A percentile compares a stretch with the other conserved stretches of the same genome.
phyloP scores from a whole-genome alignment of 2,888 invertebrate species.

The Amblyjoppa fuscipennis region DNA sequence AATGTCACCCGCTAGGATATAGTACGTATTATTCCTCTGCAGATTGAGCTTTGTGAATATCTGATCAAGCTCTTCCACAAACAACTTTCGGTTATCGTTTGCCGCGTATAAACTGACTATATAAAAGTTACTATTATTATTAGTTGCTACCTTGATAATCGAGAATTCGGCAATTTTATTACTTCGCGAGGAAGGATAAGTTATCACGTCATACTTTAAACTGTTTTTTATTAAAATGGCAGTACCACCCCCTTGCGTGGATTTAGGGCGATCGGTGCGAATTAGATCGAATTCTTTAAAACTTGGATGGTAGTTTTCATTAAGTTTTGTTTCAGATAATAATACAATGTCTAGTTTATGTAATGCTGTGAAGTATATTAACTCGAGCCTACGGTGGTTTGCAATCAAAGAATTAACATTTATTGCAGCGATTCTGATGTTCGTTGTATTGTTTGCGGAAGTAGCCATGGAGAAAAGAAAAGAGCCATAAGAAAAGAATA shows the following conservation, averaged over 20 bases:
- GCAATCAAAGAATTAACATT: slow-evolving; percentile 61
- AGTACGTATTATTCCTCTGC: not conserved
- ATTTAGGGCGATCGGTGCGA: slow-evolving; percentile 8
- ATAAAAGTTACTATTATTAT: slow-evolving; percentile 9
- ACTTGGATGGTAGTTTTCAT: not conserved
- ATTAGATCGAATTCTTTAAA: slow-evolving; percentile 8
- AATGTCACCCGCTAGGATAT: slow-evolving; percentile 37
- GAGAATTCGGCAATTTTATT: slow-evolving; percentile 39
- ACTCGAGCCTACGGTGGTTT: slow-evolving; percentile 47
- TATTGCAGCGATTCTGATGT: not conserved
- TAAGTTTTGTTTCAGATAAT: slow-evolving; percentile 58
- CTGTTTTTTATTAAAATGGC: not conserved
- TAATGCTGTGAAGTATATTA: slow-evolving; percentile 32
- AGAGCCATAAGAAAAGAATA: too few species aligned
- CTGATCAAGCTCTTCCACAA: slow-evolving; percentile 22
- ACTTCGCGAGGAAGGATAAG: slow-evolving; percentile 4
- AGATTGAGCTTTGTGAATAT: slow-evolving; percentile 23
- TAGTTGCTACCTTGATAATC: slow-evolving; percentile 24
- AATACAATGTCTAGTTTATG: slow-evolving; percentile 47
- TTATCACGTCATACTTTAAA: not conserved
- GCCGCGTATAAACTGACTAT: slow-evolving; percentile 39
- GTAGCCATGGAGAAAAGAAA: not conserved
- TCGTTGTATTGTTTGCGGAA: not conserved
- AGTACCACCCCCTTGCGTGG: slow-evolving; percentile 3
- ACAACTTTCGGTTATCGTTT: slow-evolving; percentile 11